Conservation (phyloP, 2,797 vertebrate genomes). For the Acestrorhynchus altus region DNA sequence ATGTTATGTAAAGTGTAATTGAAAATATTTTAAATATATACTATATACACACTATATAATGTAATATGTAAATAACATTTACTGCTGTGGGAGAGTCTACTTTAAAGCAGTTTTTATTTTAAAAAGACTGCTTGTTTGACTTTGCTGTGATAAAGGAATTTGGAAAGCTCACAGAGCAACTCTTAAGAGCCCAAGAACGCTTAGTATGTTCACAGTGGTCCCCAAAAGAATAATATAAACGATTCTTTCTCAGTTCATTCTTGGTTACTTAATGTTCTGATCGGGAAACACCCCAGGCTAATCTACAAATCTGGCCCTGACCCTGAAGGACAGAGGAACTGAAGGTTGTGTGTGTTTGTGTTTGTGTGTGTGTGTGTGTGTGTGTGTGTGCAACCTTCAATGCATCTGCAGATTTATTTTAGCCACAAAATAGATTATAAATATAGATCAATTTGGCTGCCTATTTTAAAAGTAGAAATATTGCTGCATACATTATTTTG, state of each 20-base stretch:
- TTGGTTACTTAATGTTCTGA: background rate
- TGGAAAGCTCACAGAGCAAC: background rate
- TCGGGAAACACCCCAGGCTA: background rate
- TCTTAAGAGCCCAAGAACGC: slow-evolving; percentile 8
- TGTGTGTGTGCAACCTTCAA: background rate
- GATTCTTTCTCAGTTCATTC: background rate
- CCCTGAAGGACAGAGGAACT: slow-evolving; percentile 3
- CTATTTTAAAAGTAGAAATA: no score
- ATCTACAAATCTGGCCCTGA: background rate
- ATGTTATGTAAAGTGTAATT: no score
- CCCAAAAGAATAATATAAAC: background rate
- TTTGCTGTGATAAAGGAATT: background rate
- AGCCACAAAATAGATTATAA: no score
- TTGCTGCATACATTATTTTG: no score
- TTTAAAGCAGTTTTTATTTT: no score
- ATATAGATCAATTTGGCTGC: no score
- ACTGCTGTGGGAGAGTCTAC: no score
- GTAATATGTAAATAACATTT: no score
- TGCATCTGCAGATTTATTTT: background rate
- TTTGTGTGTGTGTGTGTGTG: background rate
- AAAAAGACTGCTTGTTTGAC: background rate
- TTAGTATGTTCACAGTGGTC: slow-evolving; percentile 2
- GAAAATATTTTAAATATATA: no score
- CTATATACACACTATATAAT: no score
- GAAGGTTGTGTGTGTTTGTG: background rate